Evolutionary conservation across 2,888 invertebrate genomes (phyloP), one percentile per base, ranked within the genome.

Genomic region (Trissolcus brochymenae): DNA sequence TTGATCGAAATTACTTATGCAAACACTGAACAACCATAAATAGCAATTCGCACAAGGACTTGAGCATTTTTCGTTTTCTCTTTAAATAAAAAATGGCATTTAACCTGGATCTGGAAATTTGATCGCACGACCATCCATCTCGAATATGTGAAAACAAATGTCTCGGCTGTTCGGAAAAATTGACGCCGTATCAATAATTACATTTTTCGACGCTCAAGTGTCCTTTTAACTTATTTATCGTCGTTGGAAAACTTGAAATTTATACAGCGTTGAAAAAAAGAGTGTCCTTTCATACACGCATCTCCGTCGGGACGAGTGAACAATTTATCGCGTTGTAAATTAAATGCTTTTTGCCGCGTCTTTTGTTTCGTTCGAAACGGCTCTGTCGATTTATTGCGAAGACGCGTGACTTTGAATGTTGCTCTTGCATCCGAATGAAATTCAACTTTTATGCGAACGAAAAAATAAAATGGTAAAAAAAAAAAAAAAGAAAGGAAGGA

Each of bases 251-350:
- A 41, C 65, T 65, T 29, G 35, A 49, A 65, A 73, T 60, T 65
- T 64, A 60, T 60, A 59, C 57, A 59, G 54, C 41, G 53, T 49
- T 7, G n/a, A 35, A 35, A 35, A 29, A 35, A 35, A 35, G 1
- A 72, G 65, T 65, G 17, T n/a, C n/a, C 53, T 49, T 59, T 65
- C 59, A 73, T 73, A 56, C 35, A 16, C 51, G 40, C 17, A 51
- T 43, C 46, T 73, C 73, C 66, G 35, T 14, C 21, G 73, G 66
- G 66, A 73, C 61, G 73, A 66, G 66, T 73, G 61, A 66, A 73
- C 55, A 73, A 73, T 73, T 66, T 73, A 73, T 73, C 61, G 73
- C 61, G 73, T 56, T 41, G 66, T 73, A 66, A 73, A 73, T 73
- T 73, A 73, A 73, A 61, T 66, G 60, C 61, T 66, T 73, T 73